phyloP scores from a whole-genome alignment of 2,797 vertebrate species.

The Clarias fuscus region DNA sequence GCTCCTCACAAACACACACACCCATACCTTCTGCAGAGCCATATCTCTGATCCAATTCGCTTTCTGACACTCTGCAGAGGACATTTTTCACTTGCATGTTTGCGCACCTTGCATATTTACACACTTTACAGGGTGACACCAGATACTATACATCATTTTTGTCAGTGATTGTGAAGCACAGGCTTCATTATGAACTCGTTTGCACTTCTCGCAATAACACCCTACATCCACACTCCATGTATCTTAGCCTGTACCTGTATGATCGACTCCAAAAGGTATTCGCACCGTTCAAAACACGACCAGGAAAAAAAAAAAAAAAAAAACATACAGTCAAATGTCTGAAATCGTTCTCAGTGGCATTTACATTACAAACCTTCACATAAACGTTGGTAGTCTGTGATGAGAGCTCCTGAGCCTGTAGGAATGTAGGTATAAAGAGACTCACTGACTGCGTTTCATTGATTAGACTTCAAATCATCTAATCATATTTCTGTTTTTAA shows the following conservation, averaged over 20 bases:
- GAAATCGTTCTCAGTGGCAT: neutral
- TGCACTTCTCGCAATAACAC: slow-evolving; percentile 7
- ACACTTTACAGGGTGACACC: slow-evolving; percentile 8
- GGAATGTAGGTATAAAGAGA: neutral
- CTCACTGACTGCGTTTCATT: neutral
- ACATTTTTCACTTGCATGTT: slow-evolving; percentile 16
- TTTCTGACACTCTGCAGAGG: slow-evolving; percentile 14
- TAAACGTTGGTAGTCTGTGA: neutral
- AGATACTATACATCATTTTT: slow-evolving; percentile 1
- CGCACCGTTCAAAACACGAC: neutral
- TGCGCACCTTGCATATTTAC: slow-evolving; percentile 18
- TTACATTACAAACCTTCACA: neutral
- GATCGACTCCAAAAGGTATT: neutral
- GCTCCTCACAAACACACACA: neutral
- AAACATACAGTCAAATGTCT: neutral
- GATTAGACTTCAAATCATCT: neutral
- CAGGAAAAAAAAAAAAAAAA: too few species aligned
- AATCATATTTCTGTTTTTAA: neutral
- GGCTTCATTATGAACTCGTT: neutral
- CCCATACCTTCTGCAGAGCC: neutral
- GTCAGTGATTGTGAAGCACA: neutral
- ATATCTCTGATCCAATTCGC: slow-evolving; percentile 21
- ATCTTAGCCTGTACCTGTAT: neutral
- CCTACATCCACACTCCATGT: neutral
- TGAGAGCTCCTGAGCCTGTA: neutral